Evolutionary conservation across 2,797 vertebrate species (phyloP).

Genomic region (Eurystomus glaucurus): DNA sequence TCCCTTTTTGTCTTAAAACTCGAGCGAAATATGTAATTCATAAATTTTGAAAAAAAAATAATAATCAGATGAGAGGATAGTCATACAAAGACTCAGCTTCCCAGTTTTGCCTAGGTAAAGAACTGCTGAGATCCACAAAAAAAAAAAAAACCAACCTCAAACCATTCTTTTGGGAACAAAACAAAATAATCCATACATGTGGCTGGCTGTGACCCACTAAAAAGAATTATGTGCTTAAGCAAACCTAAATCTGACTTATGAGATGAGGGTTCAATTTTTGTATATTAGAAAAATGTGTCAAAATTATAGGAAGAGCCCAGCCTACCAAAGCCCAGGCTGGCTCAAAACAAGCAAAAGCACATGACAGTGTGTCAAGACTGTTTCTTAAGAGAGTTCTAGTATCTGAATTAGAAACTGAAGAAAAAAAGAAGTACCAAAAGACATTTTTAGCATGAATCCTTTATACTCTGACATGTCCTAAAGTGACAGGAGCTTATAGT

Average conservation of each 20-base stretch:
- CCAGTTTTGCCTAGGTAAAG: neutral
- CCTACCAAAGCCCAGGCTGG: neutral
- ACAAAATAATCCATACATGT: rapidly evolving
- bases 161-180: neutral
- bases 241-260: neutral
- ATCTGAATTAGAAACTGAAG: neutral
- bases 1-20: neutral
- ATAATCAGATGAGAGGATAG: neutral
- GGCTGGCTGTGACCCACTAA: neutral
- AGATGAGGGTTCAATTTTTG: neutral
- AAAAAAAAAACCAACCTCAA: neutral
- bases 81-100: neutral
- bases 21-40: rapidly evolving
- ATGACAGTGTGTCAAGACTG: rapidly evolving
- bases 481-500: neutral
- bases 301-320: neutral
- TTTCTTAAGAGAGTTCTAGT: neutral
- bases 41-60: neutral
- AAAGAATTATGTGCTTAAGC: conserved; percentile 6
- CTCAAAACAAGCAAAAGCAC: neutral
- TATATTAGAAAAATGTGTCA: neutral
- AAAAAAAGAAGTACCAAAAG: neutral
- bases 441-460: neutral
- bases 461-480: neutral
- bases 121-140: neutral